Evolutionary conservation across 2,797 vertebrate species (phyloP), one percentile per base, ranked within the genome.

Genomic region (Vespertilio murinus): DNA sequence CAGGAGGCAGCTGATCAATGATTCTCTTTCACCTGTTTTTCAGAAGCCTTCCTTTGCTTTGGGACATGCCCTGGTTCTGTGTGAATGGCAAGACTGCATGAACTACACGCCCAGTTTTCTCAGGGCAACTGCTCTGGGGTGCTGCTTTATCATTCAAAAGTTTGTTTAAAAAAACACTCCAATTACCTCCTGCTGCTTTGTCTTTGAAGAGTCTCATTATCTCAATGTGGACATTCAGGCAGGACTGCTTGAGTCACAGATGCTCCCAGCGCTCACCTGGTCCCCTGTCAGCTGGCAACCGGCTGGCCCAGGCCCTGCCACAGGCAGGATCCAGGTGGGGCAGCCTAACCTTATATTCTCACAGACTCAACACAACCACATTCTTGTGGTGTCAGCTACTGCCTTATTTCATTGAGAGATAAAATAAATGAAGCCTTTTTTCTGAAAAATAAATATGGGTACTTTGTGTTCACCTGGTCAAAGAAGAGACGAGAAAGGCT

Each of bases 191-290:
- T n/a, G 25, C 47, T 45, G 54, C 74, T 88, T 86, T 67, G 71
- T 90, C 71, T 82, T 82, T 75, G 84, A 94, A 47, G 49, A 82
- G n/a, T 33, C 56, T 71, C 59, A 67, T 94, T 87, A 77, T 89
- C 47, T 87, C 25, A 17, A 65, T 16, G 92, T 40, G 52, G 75
- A 91, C 45, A 80, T 96, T 96, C 93, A 52, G 80, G 95, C 86
- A 70, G 25, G 70, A 65, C 87, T 49, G 71, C 94, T 93, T 80
- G 40, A 67, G 18, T 28, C 17, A n/a, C 35, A 82, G 78, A 23
- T 2, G 10, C 70, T 38, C 54, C n/a, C 59, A 82, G 69, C 8
- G 8, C 45, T 52, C 56, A 88, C 52, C 79, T 75, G 45, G 65
- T 74, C 49, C 14, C 22, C 64, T 30, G 22, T 35, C 28, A 59